Percentiles rank a stretch among this genome's conserved stretches.
phyloP scores from a whole-genome alignment of 2,797 vertebrate species.

The Paratrypauchen microcephalus region DNA sequence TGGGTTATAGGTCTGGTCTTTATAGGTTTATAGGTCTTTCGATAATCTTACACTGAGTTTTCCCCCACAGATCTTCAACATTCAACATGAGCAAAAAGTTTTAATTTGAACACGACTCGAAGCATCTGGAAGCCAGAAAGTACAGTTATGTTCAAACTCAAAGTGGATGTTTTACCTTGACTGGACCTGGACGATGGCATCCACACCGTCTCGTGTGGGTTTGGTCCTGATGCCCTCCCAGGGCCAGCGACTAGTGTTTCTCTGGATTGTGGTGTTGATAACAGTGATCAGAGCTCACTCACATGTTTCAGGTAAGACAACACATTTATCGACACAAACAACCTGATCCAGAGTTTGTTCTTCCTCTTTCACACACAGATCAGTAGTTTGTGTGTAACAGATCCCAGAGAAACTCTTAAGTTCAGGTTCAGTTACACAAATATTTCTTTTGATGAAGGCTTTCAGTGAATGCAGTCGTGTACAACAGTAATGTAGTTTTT shows the following conservation, averaged over 20 bases:
- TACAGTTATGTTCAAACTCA: slow-evolving; percentile 33
- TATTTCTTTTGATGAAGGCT: not conserved
- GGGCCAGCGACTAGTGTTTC: slow-evolving; percentile 47
- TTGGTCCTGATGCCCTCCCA: slow-evolving; percentile 40
- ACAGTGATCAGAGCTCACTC: slow-evolving; percentile 64
- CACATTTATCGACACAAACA: slow-evolving; percentile 32
- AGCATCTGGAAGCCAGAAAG: slow-evolving; percentile 14
- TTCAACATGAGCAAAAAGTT: slow-evolving; percentile 28
- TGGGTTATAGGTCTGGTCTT: not conserved
- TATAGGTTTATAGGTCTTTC: too few relatives aligned
- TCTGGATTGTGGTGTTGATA: slow-evolving; percentile 66
- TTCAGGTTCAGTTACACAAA: not conserved
- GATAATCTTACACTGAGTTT: not conserved
- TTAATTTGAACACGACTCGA: slow-evolving; percentile 27
- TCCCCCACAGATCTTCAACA: slow-evolving; percentile 29
- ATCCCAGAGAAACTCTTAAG: not conserved
- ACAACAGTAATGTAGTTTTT: not conserved
- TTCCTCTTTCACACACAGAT: slow-evolving; percentile 27
- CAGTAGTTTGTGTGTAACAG: not conserved
- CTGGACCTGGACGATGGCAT: slow-evolving; percentile 65
- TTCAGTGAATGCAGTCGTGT: not conserved
- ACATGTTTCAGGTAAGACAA: slow-evolving; percentile 76
- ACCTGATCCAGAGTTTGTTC: slow-evolving; percentile 31
- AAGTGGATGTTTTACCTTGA: slow-evolving; percentile 74
- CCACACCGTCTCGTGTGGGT: slow-evolving; percentile 60